phyloP scores from a whole-genome alignment of 2,113 vertebrate genomes.

The Silurus glanis region DNA sequence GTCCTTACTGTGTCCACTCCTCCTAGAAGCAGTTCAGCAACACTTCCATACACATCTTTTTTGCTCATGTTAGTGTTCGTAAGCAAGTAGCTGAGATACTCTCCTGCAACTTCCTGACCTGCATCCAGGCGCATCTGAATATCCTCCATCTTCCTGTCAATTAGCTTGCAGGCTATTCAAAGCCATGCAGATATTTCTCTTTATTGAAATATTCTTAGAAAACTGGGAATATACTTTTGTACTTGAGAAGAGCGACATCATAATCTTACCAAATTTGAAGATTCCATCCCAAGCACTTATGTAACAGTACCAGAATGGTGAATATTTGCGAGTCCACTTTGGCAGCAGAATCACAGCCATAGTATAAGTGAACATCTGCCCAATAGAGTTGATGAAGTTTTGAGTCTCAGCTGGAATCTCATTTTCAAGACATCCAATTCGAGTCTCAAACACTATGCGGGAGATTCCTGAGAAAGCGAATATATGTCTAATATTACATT shows the following conservation, averaged over 20 bases:
- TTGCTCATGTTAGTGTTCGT: conserved; percentile 77
- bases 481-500: no score
- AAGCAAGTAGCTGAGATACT: conserved; percentile 87
- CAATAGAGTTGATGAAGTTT: conserved; percentile 82
- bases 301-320: conserved; percentile 84
- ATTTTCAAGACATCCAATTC: conserved; percentile 85
- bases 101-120: conserved; percentile 76
- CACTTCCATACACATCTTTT: conserved; percentile 81
- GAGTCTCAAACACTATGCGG: conserved; percentile 88
- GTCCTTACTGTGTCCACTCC: conserved; percentile 89
- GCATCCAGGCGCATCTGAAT: conserved; percentile 72
- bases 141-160: conserved; percentile 82
- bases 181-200: not conserved
- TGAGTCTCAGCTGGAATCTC: conserved; percentile 80
- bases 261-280: conserved; percentile 84
- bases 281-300: conserved; percentile 86
- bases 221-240: no score
- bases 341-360: conserved; percentile 70
- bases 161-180: conserved; percentile 78
- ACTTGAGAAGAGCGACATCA: not conserved
- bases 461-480: conserved; percentile 75
- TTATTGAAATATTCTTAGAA: not conserved
- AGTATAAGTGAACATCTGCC: conserved; percentile 81
- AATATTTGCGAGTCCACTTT: conserved; percentile 79
- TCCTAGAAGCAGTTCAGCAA: conserved; percentile 86